Base-by-base conservation (phyloP, 2,797 vertebrate species). In the Enteromius radiatus region DNA sequence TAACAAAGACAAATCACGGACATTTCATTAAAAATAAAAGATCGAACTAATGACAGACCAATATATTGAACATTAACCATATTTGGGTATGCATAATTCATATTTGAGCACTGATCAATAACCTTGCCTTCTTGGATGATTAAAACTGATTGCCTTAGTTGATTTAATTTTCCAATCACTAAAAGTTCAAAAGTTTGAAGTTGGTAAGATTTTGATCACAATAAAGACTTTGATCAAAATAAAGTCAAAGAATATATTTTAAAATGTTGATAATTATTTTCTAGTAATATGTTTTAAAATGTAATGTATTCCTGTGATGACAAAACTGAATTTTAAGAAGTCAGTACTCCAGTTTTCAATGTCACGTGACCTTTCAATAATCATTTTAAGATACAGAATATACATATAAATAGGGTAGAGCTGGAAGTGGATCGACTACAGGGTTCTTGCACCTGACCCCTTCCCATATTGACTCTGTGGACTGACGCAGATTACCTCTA, bases 401-500 rank as follows among this genome's bases (percentile, higher is more conserved):
- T 23, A 54, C 17, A 52, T 19, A 52, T 52, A 54, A 23, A 59
- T 17, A 63, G 59, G 59, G 26, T 31, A 63, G 26, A 63, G 59
- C 14, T 63, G 59, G 26, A 17, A 7, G 59, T 15, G 59, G 14
- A 28, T 31, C 23, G 41, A 26, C 7, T 28, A 70, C 23, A 26
- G 23, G 12, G 38, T 21, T 71, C 26, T 26, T 70, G 41, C 2
- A 45, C 23, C 6, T 26, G 68, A 70, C n/a, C 68, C 0, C 11
- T 6, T 36, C 19, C 31, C 28, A 79, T 63, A n/a, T 36, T 41
- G 78, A 78, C 79, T 21, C n/a, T 67, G 47, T 64, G 61, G 43
- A 67, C 38, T 9, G 41, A 63, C 49, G 84, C 2, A 3, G 65
- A 88, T 86, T 82, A 77, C 56, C 63, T 76, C 31, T 59, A 23